These are phyloP conservation scores for Phainopepla nitens DNA, from an alignment of 2,113 vertebrate species.

Conservation along the genomic window DNA sequence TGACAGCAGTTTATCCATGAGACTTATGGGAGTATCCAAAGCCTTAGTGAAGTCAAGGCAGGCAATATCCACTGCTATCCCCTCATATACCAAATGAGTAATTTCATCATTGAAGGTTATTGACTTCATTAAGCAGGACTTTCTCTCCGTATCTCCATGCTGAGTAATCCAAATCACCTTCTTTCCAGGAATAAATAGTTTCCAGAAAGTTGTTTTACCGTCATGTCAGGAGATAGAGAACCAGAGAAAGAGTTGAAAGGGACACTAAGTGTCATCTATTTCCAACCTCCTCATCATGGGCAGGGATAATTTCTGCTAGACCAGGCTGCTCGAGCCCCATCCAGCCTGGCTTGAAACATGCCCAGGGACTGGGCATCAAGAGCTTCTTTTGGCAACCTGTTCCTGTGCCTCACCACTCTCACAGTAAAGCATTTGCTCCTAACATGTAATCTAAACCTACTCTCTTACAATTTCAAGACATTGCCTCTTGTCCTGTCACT, in stretches of 20 bases:
- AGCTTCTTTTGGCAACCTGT: background rate
- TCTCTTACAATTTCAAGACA: background rate
- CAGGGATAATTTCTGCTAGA: background rate
- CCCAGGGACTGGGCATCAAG: background rate
- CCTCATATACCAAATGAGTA: background rate
- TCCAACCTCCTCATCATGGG: background rate
- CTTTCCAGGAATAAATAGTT: background rate
- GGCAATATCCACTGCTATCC: background rate
- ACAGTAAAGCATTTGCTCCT: background rate
- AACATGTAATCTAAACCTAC: background rate
- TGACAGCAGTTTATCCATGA: background rate
- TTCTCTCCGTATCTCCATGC: background rate
- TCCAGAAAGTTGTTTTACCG: background rate
- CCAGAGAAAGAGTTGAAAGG: background rate
- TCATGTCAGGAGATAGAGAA: background rate
- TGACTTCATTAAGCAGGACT: background rate
- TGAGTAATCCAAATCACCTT: background rate
- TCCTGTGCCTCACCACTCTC: background rate
- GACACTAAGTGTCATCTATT: background rate
- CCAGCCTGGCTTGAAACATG: background rate
- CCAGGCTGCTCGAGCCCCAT: background rate
- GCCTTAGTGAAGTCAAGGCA: background rate
- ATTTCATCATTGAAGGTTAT: background rate
- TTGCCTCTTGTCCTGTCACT: background rate
- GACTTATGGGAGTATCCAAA: background rate